Percentiles rank a stretch among this genome's conserved stretches.
These are phyloP conservation scores for Colaptes auratus DNA, from an alignment of 2,113 vertebrate species.

Conservation along the genomic window DNA sequence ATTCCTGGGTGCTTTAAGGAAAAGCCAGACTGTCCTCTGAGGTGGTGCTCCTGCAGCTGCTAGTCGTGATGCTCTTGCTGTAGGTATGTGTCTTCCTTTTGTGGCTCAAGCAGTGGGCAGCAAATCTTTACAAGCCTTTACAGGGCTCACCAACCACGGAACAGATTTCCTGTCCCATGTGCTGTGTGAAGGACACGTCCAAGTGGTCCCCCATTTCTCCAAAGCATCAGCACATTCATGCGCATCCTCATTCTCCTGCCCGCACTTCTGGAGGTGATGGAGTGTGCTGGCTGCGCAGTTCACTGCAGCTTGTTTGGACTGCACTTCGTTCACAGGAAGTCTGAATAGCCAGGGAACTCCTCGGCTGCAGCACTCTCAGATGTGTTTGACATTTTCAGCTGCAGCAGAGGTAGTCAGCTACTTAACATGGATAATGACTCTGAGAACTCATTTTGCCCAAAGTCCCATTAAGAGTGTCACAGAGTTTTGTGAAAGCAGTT, in stretches of 20 bases:
- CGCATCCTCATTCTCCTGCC: conserved; percentile 30
- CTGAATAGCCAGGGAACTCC: not conserved
- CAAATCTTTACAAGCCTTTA: conserved; percentile 54
- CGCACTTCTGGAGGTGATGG: conserved; percentile 51
- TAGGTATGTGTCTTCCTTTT: conserved; percentile 18
- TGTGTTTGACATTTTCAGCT: not conserved
- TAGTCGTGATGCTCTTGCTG: not conserved
- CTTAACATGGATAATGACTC: not conserved
- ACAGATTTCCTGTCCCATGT: conserved; percentile 68
- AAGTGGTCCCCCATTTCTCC: conserved; percentile 27
- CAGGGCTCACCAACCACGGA: conserved; percentile 33
- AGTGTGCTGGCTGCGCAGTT: not conserved
- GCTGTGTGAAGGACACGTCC: conserved; percentile 62
- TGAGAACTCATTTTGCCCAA: not conserved
- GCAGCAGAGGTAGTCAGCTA: not conserved
- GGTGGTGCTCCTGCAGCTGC: not conserved
- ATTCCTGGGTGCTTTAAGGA: not conserved
- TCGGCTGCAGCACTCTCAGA: not conserved
- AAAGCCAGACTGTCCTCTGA: not conserved
- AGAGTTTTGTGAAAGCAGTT: conserved; percentile 30
- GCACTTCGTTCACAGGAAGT: not conserved
- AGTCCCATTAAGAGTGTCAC: not conserved
- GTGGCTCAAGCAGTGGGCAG: conserved; percentile 1
- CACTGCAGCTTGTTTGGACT: not conserved
- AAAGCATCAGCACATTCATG: conserved; percentile 44